Base-by-base conservation (phyloP, 2,797 vertebrate species). In the Kryptopterus vitreolus region DNA sequence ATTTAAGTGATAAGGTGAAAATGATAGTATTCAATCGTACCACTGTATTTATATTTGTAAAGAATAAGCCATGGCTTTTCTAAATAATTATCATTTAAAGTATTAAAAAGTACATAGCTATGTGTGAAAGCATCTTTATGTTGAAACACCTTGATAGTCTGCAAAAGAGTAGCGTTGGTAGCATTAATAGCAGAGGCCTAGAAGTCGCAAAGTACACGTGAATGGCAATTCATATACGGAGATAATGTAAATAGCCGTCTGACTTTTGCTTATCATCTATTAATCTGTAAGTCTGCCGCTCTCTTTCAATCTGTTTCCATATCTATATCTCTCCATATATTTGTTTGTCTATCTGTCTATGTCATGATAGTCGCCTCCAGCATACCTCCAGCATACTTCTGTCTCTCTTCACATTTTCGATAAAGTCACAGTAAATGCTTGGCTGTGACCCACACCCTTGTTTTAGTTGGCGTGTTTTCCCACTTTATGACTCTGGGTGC, bases 401-500 rank as follows among this genome's bases (percentile, higher is more conserved):
- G 12, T 73, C 33, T 24, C 22, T 38, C 31, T 43, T 24, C 31
- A 38, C 16, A 1, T 10, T 58, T 31, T 73, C 57, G 71, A 74
- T 57, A 74, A 58, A 18, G 33, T 74, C 35, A 74, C 20, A 2
- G n/a, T 26, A 58, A 52, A 65, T 20, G 77, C 61, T 35, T 62
- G 62, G 63, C 68, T 11, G 24, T 71, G 52, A 59, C 73, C 66
- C 52, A 63, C 46, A 31, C 43, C 72, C 26, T 77, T 22, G 15
- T 76, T 58, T 65, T n/a, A 65, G 68, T 76, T 83, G 84, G 76
- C 76, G 52, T 22, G 33, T 48, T 61, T 76, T 48, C 78, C 75
- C 61, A 13, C 48, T 81, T 84, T 84, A 84, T 84, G 81, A 66
- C 82, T 58, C 55, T 63, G 43, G 65, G 78, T 79, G 80, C 57